Evolutionary conservation across 2,888 invertebrate genomes (phyloP), one percentile per base, ranked within the genome.

Genomic region (Lymantria dispar): DNA sequence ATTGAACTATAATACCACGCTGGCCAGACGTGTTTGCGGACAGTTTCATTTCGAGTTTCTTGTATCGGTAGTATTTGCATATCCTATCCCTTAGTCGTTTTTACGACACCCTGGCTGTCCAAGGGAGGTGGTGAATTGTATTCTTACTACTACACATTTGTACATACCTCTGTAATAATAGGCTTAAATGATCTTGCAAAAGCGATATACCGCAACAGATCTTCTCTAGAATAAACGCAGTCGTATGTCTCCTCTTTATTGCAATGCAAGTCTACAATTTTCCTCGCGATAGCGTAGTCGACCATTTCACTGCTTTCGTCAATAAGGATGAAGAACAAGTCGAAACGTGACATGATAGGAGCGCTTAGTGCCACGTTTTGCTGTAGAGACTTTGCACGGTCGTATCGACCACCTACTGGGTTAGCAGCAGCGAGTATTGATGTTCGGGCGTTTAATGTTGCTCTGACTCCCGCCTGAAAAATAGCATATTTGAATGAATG

Each of bases 291-390:
- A 0, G 99, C 98, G 77, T 98, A 99, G 86, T 99, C 99, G 0
- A 97, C 95, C 66, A 98, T 94, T 90, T 95, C 86, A 33, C 86
- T 87, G 76, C 98, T 97, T 80, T 99, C 99, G 79, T 99, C 99
- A 1, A 99, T 96, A 0, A 99, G 92, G 63, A 99, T 98, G 87
- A 99, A 99, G 91, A 99, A 99, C 12, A 99, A 91, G 87, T 99
- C 99, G 85, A 99, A 99, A 65, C 99, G 94, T 0, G 99, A 99
- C 99, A 99, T 99, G 72, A 99, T 98, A 0, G 99, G 99, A 0
- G 99, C 98, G 0, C 97, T 95, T 12, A 99, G 89, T 0, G 95
- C 93, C 1, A 99, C 96, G 83, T 99, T 99, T 78, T 99, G 98
- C 70, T 98, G 97, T 5, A 99, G 88, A 0, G 98, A 97, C 78